Base-by-base conservation (phyloP, 1,140 invertebrate genomes). In the Pseudomyrmex dendroicus region DNA sequence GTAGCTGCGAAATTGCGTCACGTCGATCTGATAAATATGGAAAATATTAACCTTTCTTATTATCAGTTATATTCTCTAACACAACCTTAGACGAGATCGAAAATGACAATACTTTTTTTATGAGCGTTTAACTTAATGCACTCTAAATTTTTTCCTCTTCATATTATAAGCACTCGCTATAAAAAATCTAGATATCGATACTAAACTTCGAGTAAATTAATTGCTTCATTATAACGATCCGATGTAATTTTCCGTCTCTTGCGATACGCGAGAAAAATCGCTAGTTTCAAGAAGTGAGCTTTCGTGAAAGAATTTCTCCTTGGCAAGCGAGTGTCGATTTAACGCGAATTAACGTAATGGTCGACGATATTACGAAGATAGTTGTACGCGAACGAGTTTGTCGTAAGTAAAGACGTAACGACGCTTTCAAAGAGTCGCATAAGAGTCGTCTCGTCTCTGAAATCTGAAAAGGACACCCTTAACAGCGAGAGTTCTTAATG, bases 11-110 rank as follows among this genome's bases (percentile, higher is more conserved):
- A 61, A 80, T 72, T 66, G 46, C 76, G 2, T 50, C 76, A 72
- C 66, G 76, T 72, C 76, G 76, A 80, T 80, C 76, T 72, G 76
- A 80, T 80, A 80, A 72, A 72, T 56, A 46, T 50, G 25, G 54
- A 4, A 72, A 80, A 80, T 50, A 66, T 80, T 70, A 50, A 35
- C 10, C 22, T 59, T 59, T 46, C 46, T 67, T 77, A 77, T 22
- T 50, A 17, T 59, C 59, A 59, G 35, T 35, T 35, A 35, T 35
- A 17, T 59, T 72, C 54, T 46, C 52, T 13, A 8, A 4, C 66
- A 22, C 46, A 78, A 68, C 12, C 44, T 59, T 59, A 35, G 13
- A 48, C n/a, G 46, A 80, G 46, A 80, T 50, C 66, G 20, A 17
- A 25, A n/a, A 61, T 80, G 46, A 48, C 76, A 67, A 68, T 35